Percentiles rank a stretch among this genome's conserved stretches.
Evolutionary conservation across 2,113 vertebrate genomes (phyloP).

Genomic region (Corvus hawaiiensis): DNA sequence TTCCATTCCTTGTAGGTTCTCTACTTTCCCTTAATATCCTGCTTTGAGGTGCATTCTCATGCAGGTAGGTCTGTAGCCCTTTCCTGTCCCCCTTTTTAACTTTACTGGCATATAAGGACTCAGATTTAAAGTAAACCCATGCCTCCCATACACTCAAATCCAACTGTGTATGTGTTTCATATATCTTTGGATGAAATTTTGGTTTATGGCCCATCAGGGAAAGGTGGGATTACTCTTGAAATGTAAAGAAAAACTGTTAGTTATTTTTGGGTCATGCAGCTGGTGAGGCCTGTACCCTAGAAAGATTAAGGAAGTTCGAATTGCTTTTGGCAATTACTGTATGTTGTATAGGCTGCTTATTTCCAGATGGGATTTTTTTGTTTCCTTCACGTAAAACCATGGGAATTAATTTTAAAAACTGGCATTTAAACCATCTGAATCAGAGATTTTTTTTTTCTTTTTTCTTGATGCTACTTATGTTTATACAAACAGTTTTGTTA

Average conservation of each 20-base stretch:
- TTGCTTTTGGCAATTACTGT: constrained; percentile 1
- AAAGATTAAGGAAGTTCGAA: constrained; percentile 28
- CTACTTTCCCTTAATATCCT: constrained; percentile 49
- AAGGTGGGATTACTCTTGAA: constrained; percentile 27
- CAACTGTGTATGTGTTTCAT: constrained; percentile 41
- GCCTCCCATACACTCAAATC: background rate
- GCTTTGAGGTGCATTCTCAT: constrained; percentile 61
- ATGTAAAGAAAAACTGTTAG: background rate
- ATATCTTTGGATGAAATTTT: background rate
- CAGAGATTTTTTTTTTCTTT: background rate
- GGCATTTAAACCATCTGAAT: background rate
- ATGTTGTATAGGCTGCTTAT: background rate
- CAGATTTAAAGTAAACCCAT: constrained; percentile 6
- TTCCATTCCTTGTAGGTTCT: constrained; percentile 61
- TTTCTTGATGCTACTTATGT: background rate
- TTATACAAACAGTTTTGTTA: background rate
- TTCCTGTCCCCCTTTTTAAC: constrained; percentile 17
- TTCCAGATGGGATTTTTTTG: constrained; percentile 14
- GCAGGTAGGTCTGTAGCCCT: constrained; percentile 55
- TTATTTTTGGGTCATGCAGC: constrained; percentile 11
- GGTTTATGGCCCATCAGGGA: background rate
- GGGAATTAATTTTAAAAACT: background rate
- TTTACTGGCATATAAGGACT: background rate
- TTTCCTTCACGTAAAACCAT: background rate
- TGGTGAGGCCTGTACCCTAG: constrained; percentile 1